Conservation (phyloP, 2,888 invertebrate genomes). For the Pycnomerus fuliginosus region DNA sequence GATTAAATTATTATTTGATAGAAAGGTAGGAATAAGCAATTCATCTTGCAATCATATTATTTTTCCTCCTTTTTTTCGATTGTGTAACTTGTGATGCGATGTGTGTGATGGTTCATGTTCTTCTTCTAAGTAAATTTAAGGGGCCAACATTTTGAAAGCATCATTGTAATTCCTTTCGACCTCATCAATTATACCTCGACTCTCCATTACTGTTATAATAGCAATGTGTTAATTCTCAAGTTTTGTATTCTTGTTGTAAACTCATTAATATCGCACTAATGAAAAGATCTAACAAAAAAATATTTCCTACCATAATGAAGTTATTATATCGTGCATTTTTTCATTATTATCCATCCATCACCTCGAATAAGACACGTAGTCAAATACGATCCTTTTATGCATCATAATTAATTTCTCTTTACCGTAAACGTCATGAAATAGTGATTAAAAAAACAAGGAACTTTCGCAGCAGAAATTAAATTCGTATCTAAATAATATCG, state of each 20-base stretch:
- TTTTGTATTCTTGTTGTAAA: no score
- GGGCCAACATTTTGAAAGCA: no score
- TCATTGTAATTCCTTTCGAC: no score
- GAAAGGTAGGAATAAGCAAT: no score
- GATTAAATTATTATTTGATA: conserved; percentile 37
- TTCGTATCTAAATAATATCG: conserved; percentile 30
- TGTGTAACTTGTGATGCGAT: no score
- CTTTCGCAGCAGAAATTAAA: conserved; percentile 31
- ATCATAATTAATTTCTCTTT: conserved; percentile 14
- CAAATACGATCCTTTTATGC: conserved; percentile 14
- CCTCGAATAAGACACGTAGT: conserved; percentile 4
- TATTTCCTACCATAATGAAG: conserved; percentile 12
- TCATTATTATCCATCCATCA: conserved; percentile 13
- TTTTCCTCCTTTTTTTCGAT: no score
- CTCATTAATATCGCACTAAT: not conserved
- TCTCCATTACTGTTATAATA: no score
- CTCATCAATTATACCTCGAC: no score
- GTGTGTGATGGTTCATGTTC: no score
- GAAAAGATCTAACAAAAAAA: not conserved
- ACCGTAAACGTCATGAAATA: conserved; percentile 23
- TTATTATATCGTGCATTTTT: conserved; percentile 17
- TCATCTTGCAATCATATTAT: no score
- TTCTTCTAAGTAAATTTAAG: no score
- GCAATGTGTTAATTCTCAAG: no score
- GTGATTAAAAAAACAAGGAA: conserved; percentile 19